A percentile compares a stretch with the other conserved stretches of the same genome.
Evolutionary conservation across 2,113 vertebrate species (phyloP).

Genomic region (Panthera tigris): DNA sequence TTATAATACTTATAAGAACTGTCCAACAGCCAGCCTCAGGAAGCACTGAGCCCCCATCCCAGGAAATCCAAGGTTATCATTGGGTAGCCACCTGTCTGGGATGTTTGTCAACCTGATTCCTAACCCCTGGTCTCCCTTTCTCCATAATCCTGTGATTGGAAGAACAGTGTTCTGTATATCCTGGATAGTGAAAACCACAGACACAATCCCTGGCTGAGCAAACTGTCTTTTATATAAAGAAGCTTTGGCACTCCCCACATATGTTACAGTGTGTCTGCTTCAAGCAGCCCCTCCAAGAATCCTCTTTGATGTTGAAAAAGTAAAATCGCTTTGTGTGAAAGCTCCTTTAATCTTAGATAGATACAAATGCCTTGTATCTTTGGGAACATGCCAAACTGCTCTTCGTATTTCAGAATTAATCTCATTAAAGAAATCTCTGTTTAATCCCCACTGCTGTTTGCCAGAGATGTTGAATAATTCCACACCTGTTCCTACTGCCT

Average conservation of each 20-base stretch:
- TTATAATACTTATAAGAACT: neutral
- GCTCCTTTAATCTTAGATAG: constrained; percentile 62
- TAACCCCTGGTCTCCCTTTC: neutral
- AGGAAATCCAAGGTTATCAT: constrained; percentile 23
- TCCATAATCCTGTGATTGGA: neutral
- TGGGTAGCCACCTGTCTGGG: neutral
- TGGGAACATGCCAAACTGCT: constrained; percentile 18
- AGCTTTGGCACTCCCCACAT: neutral
- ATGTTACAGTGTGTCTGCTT: neutral
- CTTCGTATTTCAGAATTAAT: constrained; percentile 61
- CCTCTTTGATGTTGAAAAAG: constrained; percentile 65
- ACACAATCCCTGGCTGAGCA: neutral
- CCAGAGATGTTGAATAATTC: constrained; percentile 42
- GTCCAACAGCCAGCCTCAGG: neutral
- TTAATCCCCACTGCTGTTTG: constrained; percentile 45
- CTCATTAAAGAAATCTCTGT: constrained; percentile 65
- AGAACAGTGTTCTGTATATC: neutral
- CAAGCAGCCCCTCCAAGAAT: neutral
- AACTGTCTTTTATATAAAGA: neutral
- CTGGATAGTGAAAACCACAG: neutral
- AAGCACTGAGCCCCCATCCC: neutral
- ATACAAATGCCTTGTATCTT: constrained; percentile 67
- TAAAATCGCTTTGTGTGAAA: constrained; percentile 59
- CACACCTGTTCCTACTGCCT: neutral
- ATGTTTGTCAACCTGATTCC: neutral